Conservation (phyloP, 2,888 invertebrate species). For the Drosophila histrio region DNA sequence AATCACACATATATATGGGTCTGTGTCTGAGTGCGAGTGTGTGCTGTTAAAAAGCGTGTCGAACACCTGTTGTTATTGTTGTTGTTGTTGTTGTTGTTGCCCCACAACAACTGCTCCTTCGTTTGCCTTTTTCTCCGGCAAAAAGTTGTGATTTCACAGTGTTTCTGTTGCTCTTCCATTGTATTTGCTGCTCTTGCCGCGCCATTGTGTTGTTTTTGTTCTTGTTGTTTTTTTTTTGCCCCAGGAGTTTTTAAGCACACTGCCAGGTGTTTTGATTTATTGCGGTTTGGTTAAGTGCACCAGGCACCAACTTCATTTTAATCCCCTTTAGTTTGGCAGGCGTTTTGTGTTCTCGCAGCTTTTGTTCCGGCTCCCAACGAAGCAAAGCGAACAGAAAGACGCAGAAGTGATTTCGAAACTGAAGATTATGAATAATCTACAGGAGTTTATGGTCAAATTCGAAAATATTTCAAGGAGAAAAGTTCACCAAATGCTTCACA, state of each 20-base stretch:
- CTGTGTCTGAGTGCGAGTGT: background rate
- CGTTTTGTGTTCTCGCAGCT: conserved; percentile 31
- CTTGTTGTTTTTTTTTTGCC: conserved; percentile 17
- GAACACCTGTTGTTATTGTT: conserved; percentile 68
- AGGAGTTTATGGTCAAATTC: background rate
- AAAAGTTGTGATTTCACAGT: conserved; percentile 58
- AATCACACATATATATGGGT: background rate
- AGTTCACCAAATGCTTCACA: conserved; percentile 1
- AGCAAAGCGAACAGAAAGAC: background rate
- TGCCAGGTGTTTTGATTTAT: conserved; percentile 76
- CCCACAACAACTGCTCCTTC: conserved; percentile 21
- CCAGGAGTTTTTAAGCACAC: conserved; percentile 44
- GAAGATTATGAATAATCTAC: conserved; percentile 17
- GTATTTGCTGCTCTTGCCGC: conserved; percentile 32
- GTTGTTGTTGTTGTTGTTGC: conserved; percentile 35
- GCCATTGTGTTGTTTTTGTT: conserved; percentile 26
- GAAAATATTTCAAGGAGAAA: background rate
- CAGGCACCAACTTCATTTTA: conserved; percentile 71
- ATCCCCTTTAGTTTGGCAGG: conserved; percentile 42
- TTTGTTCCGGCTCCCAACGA: conserved; percentile 7
- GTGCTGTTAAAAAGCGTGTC: conserved; percentile 37
- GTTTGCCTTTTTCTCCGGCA: conserved; percentile 32
- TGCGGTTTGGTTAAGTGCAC: conserved; percentile 71
- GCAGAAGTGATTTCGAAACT: conserved; percentile 11
- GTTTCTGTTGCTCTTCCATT: conserved; percentile 32